These are phyloP conservation scores for Cossypha heuglini DNA, from an alignment of 2,797 vertebrate species.

Conservation along the genomic window DNA sequence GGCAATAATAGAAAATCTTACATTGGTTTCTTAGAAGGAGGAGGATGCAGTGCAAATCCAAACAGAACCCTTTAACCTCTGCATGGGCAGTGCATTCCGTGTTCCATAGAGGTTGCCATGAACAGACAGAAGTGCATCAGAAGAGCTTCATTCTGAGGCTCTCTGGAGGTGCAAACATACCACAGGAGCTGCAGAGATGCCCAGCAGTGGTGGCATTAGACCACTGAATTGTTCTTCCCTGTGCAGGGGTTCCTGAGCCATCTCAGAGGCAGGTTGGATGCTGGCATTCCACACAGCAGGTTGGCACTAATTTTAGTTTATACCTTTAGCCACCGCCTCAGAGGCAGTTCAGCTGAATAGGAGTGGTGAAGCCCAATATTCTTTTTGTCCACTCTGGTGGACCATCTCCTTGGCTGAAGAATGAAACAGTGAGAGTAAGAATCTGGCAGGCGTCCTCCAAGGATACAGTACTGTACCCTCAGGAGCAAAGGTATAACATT, in stretches of 20 bases:
- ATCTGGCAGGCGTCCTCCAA: neutral
- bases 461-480: neutral
- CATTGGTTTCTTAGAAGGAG: neutral
- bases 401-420: neutral
- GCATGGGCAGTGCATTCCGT: fast-evolving
- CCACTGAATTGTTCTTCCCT: neutral
- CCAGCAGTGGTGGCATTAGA: neutral
- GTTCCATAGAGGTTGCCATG: neutral
- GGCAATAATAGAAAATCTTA: neutral
- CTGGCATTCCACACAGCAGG: neutral
- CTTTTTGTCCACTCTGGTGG: neutral
- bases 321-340: neutral
- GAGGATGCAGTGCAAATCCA: neutral
- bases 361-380: neutral
- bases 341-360: neutral
- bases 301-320: neutral
- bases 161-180: neutral
- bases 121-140: neutral
- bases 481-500: neutral
- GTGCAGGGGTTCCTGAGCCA: neutral
- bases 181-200: neutral
- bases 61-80: neutral
- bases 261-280: neutral
- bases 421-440: neutral
- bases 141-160: neutral